These are phyloP conservation scores for Drosophila engyochracea DNA, from an alignment of 2,888 invertebrate species.

Conservation along the genomic window DNA sequence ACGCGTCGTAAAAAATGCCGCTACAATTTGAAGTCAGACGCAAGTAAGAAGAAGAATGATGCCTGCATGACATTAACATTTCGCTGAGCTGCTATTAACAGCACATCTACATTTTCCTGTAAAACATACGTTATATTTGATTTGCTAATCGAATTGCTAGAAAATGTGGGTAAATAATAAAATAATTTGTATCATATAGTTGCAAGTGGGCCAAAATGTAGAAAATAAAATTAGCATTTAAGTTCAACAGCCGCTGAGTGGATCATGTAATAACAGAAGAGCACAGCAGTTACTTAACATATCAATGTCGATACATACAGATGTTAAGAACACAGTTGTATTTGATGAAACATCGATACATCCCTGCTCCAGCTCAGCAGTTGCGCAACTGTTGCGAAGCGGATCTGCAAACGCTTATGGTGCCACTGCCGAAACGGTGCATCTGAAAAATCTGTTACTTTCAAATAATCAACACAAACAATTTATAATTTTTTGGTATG, in stretches of 20 bases:
- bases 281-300: not conserved
- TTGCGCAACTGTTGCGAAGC: not conserved
- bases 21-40: constrained; percentile 65
- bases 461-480: not conserved
- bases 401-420: not conserved
- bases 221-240: not conserved
- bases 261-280: not conserved
- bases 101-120: not conserved
- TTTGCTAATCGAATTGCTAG: not conserved
- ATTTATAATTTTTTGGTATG: constrained; percentile 31
- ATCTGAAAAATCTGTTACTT: not conserved
- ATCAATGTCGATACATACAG: not conserved
- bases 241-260: constrained; percentile 16
- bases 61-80: constrained; percentile 17
- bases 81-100: constrained; percentile 37
- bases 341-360: not conserved
- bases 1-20: constrained; percentile 62
- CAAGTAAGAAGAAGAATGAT: constrained; percentile 24
- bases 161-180: not conserved
- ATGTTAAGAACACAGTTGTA: not conserved
- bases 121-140: not conserved
- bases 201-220: not conserved
- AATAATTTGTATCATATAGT: not conserved
- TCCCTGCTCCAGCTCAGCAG: not conserved
- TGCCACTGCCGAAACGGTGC: not conserved